Base-by-base conservation (phyloP, 2,797 vertebrate genomes). In the Enoplosus armatus region DNA sequence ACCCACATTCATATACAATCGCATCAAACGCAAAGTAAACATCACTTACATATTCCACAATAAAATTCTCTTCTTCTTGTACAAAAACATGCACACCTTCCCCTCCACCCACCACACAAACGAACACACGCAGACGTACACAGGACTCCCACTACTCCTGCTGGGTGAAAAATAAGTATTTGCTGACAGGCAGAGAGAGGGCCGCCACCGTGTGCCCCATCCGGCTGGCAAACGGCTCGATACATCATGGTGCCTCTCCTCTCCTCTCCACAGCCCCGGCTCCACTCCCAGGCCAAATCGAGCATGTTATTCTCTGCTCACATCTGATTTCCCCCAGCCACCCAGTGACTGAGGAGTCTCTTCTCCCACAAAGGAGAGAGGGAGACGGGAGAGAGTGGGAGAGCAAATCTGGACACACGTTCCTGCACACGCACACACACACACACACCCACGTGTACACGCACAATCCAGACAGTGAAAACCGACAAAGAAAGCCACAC, bases 231-330 rank as follows among this genome's bases (percentile, higher is more conserved):
- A 97, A 96, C 94, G 93, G 94, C 95, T 95, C 94, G 89, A 96
- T 97, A 95, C 93, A 97, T 97, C 95, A 97, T 73, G 87, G 88
- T 41, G 86, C 77, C 77, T 87, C 90, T 77, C 75, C 85, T 85
- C 83, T 89, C 82, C 88, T 89, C 72, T n/a, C n/a, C n/a, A n/a
- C 76, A 84, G 79, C 81, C 85, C 66, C 77, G 60, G 81, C 93
- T 97, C 92, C 95, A 96, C 95, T 93, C 94, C 90, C 94, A 94
- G 94, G 94, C 95, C 96, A 97, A 97, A 97, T 95, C 82, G 93
- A 97, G 96, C 95, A 96, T 97, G 96, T 96, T 96, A 96, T 97
- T 97, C 96, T 96, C 94, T 96, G 95, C 95, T 97, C 96, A 96
- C 95, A 95, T 96, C 95, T 95, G 94, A 95, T 96, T 96, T 94